These are phyloP conservation scores for Ellobius talpinus DNA, from an alignment of 2,113 vertebrate species.

Conservation along the genomic window DNA sequence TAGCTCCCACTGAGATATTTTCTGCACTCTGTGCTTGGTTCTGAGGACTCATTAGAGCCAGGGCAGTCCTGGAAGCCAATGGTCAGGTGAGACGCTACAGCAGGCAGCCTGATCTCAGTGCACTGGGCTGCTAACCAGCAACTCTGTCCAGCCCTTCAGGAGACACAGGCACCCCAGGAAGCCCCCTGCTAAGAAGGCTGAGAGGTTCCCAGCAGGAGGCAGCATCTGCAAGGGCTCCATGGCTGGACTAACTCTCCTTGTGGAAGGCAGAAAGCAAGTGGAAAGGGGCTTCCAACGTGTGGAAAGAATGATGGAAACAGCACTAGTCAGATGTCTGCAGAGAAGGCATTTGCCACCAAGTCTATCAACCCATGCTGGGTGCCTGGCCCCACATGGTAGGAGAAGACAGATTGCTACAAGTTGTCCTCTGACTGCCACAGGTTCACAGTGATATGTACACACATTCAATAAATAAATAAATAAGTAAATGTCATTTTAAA, in stretches of 20 bases:
- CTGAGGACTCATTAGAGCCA: neutral
- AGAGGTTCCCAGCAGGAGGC: neutral
- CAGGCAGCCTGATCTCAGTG: fast-evolving
- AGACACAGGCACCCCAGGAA: neutral
- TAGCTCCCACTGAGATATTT: neutral
- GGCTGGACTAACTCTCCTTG: neutral
- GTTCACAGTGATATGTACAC: neutral
- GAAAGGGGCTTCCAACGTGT: fast-evolving
- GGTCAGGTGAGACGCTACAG: neutral
- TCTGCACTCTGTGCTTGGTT: neutral
- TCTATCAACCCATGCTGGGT: neutral
- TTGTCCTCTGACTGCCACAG: neutral
- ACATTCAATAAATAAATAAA: neutral
- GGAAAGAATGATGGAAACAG: neutral
- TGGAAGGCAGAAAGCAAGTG: neutral
- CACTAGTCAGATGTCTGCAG: no score
- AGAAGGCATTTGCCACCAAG: neutral
- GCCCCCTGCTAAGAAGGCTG: neutral
- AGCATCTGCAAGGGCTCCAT: neutral
- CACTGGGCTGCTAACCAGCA: no score
- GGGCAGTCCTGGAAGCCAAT: neutral
- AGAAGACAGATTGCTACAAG: neutral
- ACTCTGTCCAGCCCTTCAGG: neutral
- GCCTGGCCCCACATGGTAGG: neutral
- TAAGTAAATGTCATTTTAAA: neutral